Base-by-base conservation (phyloP, 2,888 invertebrate genomes). In the Thymelicus lineola region DNA sequence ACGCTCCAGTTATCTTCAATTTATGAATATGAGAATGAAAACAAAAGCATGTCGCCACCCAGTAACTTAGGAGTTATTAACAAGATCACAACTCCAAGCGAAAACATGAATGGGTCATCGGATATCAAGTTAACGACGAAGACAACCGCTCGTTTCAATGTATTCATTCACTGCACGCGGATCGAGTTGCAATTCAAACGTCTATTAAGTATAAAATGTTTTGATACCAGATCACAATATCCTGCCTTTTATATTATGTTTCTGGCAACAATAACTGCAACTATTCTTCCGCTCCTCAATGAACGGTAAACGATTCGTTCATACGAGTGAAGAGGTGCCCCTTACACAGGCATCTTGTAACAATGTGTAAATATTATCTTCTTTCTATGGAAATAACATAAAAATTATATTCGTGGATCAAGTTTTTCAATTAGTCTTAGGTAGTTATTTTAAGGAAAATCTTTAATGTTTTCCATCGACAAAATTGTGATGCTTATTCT, bases 171-270 rank as follows among this genome's bases (percentile, higher is more conserved):
- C 15, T 28, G 55, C 36, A 20, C 66, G 67, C 66, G 75, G 62
- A 66, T 75, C 74, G 66, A 42, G 46, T 75, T 74, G 71, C 65
- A 36, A 35, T 45, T 65, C 17, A 15, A 42, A 59, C 28, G 68
- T 68, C 68, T 68, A 68, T 68, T 69, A 63, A 69, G 69, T 69
- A 58, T 69, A 58, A 69, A 69, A 69, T 69, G 90, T 91, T 91
- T 85, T 90, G 91, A 87, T 86, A 91, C 82, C 75, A 75, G 89
- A 90, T 83, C 89, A 86, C 89, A 86, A 91, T 90, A 90, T 92
- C 92, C 92, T 90, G 91, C 79, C 72, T 80, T 84, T 85, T 85
- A 88, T 88, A 89, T 86, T 86, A 82, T 86, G 90, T 91, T 89
- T 88, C 86, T 86, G 81, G 86, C 87, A 88, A 89, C 87, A 80